Conservation (phyloP, 1,140 invertebrate species). For the Pseudomyrmex dendroicus region DNA sequence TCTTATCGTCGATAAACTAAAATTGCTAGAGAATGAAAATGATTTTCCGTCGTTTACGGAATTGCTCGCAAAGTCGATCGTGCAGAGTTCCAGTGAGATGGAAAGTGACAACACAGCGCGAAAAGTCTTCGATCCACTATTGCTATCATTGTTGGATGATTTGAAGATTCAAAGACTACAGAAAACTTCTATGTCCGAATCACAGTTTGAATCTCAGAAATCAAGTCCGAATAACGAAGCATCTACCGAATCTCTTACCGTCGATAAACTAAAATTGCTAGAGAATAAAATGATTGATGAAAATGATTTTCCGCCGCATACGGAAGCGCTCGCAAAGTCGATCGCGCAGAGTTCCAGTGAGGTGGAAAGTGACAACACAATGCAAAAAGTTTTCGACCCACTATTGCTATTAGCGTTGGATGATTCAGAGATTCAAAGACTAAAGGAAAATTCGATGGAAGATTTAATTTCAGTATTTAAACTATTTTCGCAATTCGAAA, state of each 20-base stretch:
- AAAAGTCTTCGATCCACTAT: no score
- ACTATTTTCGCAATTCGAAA: no score
- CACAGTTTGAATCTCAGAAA: neutral
- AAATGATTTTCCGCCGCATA: neutral
- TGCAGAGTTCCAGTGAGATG: neutral
- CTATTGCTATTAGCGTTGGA: no score
- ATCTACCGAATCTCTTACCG: constrained; percentile 1
- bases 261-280: neutral
- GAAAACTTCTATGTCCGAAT: neutral
- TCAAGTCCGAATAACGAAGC: neutral
- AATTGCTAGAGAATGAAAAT: neutral
- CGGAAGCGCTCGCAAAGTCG: no score
- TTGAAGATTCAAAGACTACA: no score
- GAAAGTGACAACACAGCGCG: neutral
- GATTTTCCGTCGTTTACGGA: neutral
- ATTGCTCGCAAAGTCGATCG: neutral
- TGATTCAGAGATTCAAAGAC: no score
- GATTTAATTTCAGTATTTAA: no score
- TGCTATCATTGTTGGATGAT: no score
- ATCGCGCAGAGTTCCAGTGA: neutral
- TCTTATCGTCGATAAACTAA: neutral
- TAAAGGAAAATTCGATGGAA: no score
- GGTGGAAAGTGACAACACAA: neutral
- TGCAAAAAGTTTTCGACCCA: no score
- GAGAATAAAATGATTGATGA: no score